Percentiles rank a stretch among this genome's conserved stretches.
Evolutionary conservation across 2,113 vertebrate genomes (phyloP).

Genomic region (Rhynchopsitta pachyrhyncha): DNA sequence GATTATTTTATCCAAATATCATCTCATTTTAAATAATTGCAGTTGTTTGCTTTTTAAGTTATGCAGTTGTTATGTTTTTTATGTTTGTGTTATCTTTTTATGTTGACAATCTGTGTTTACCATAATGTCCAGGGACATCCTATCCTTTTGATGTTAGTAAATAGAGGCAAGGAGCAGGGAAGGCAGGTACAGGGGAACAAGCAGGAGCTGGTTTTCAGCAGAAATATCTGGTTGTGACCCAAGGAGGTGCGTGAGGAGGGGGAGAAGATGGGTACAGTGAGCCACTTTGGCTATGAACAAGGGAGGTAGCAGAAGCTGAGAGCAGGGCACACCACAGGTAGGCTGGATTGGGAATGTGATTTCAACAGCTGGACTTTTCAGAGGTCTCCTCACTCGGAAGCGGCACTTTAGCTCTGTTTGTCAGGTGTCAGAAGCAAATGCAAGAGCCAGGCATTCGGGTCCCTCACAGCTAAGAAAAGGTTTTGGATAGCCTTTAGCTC

Average conservation of each 20-base stretch:
- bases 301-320: not conserved
- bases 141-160: not conserved
- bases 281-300: not conserved
- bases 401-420: not conserved
- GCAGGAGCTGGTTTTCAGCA: not conserved
- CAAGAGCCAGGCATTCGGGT: not conserved
- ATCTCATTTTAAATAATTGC: not conserved
- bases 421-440: not conserved
- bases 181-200: not conserved
- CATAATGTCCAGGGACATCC: not conserved
- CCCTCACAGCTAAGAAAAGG: not conserved
- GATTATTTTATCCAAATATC: not conserved
- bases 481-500: not conserved
- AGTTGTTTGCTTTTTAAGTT: not conserved
- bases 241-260: not conserved
- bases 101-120: not conserved
- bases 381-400: not conserved
- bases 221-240: not conserved
- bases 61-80: not conserved
- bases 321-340: not conserved
- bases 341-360: not conserved
- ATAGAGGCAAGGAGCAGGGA: not conserved
- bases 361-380: not conserved
- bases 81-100: not conserved
- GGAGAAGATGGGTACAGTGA: not conserved